Percentiles rank a stretch among this genome's conserved stretches.
phyloP scores from a whole-genome alignment of 1,140 invertebrate genomes.

The Leptinotarsa lineolata region DNA sequence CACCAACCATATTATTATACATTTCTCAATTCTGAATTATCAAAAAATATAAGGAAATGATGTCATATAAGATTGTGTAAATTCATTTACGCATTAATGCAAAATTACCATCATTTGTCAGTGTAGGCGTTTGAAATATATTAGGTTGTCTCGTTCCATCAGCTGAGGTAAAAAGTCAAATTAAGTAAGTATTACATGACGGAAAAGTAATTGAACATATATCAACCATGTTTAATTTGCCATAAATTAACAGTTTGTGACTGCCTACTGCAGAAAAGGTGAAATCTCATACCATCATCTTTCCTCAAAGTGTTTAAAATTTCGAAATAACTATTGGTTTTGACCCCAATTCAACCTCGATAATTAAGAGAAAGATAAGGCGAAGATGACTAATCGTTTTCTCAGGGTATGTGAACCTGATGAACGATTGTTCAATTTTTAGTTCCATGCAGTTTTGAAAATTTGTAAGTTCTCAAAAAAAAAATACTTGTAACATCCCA shows the following conservation, averaged over 20 bases:
- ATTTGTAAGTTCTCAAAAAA: too few species aligned
- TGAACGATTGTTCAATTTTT: too few species aligned
- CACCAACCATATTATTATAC: too few species aligned
- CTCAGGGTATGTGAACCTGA: too few species aligned
- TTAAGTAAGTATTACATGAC: constrained; percentile 11
- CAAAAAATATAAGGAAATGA: too few species aligned
- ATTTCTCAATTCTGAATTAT: too few species aligned
- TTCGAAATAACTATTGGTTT: too few species aligned
- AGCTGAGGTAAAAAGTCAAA: background rate
- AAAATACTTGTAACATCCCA: too few species aligned
- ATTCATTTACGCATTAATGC: background rate
- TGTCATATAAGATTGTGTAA: constrained; percentile 10
- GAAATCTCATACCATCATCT: background rate
- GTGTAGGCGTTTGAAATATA: background rate
- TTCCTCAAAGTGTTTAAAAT: background rate
- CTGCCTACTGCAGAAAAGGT: background rate
- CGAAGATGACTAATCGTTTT: too few species aligned
- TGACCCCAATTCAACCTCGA: too few species aligned
- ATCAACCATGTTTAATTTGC: constrained; percentile 6
- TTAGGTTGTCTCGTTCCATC: background rate
- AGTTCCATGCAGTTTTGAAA: too few species aligned
- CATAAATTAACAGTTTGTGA: background rate
- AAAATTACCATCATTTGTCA: constrained; percentile 6
- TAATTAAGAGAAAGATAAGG: too few species aligned
- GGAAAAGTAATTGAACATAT: constrained; percentile 14